Evolutionary conservation across 1,140 invertebrate genomes (phyloP).

Genomic region (Lepidurus couesii): DNA sequence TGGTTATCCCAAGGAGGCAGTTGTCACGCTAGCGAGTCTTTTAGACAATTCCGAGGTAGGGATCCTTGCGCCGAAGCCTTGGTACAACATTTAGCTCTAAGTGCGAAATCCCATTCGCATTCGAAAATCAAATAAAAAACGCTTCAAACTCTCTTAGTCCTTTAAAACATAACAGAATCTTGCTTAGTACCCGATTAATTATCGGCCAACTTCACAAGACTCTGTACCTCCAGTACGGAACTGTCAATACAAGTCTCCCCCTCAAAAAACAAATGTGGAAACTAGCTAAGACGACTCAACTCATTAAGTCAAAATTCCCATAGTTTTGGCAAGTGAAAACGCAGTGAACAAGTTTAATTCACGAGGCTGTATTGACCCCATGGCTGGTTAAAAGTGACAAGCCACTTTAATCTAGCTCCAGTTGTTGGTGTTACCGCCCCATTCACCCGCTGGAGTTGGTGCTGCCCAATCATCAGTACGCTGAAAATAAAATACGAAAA

Average conservation of each 20-base stretch:
- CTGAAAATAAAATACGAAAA: neutral
- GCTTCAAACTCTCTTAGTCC: neutral
- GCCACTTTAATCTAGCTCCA: conserved; percentile 30
- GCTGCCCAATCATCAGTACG: conserved; percentile 35
- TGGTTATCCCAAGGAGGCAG: conserved; percentile 77
- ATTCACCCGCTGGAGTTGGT: conserved; percentile 36
- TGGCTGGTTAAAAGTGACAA: neutral
- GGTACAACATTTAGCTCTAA: conserved; percentile 42
- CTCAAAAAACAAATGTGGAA: neutral
- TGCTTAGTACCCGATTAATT: neutral
- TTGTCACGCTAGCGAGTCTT: conserved; percentile 71
- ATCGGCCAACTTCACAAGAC: neutral
- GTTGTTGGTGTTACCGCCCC: conserved; percentile 36
- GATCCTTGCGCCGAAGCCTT: conserved; percentile 80
- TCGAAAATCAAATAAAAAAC: neutral
- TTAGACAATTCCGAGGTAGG: conserved; percentile 80
- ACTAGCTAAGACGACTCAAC: neutral
- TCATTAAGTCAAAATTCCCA: no score
- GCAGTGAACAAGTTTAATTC: neutral
- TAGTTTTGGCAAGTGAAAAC: neutral
- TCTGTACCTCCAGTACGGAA: neutral
- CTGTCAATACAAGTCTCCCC: neutral
- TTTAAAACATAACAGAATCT: neutral
- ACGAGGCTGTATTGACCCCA: conserved; percentile 26
- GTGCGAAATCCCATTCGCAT: neutral